Evolutionary conservation across 2,888 invertebrate genomes (phyloP), one percentile per base, ranked within the genome.

Genomic region (Polylopha cassiicola): DNA sequence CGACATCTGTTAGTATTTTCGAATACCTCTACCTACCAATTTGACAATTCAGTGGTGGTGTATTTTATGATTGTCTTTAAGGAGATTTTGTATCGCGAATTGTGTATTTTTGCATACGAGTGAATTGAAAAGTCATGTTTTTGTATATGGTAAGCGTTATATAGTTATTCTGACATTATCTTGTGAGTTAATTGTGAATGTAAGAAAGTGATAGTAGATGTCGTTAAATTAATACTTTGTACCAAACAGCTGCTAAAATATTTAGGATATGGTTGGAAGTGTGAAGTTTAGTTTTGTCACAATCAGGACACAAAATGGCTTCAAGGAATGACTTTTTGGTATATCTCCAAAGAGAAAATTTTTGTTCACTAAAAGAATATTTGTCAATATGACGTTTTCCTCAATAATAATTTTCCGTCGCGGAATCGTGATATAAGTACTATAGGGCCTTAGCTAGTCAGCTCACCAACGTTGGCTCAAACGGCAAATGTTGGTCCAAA

Each of bases 11-110:
- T n/a, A n/a, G n/a, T n/a, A n/a, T n/a, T n/a, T n/a, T n/a, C n/a
- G n/a, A n/a, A n/a, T n/a, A n/a, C n/a, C n/a, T n/a, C n/a, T n/a
- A n/a, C n/a, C n/a, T n/a, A n/a, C n/a, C n/a, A n/a, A n/a, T n/a
- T n/a, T n/a, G n/a, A n/a, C n/a, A n/a, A n/a, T n/a, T n/a, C 31
- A 36, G 20, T 7, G 23, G 13, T 9, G 37, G 33, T 44, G 32
- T 37, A 41, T 43, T 46, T 41, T 37, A 48, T 47, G 37, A 32
- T 45, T 45, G 61, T 69, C 71, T 67, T 71, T 69, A 70, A 71
- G 67, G 71, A 76, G 67, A 72, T 76, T 76, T 74, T 74, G 72
- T 71, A 71, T 66, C 52, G 71, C 67, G 59, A 61, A 48, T 58
- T 49, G 57, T 67, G 68, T 75, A 74, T 74, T 72, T 73, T 74